Conservation (phyloP, 2,113 vertebrate species). For the Raja brachyura region DNA sequence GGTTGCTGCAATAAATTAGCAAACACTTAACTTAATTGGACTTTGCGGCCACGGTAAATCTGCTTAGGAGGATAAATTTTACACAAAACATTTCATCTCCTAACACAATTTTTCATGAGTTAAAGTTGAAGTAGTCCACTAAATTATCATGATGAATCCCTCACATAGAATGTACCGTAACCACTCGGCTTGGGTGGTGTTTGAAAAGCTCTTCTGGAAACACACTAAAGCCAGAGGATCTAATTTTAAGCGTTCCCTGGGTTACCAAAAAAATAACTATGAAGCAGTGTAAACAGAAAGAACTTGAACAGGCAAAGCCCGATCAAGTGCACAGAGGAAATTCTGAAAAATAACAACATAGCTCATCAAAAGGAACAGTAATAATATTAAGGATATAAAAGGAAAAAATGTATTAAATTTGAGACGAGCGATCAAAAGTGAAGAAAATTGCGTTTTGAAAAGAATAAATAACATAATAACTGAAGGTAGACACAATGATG, state of each 20-base stretch:
- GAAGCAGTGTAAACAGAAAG: neutral
- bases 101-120: neutral
- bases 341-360: neutral
- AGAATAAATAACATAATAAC: neutral
- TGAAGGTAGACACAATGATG: too few relatives aligned
- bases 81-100: neutral
- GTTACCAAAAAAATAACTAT: neutral
- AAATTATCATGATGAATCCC: neutral
- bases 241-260: neutral
- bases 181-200: neutral
- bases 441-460: neutral
- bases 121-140: neutral
- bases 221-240: neutral
- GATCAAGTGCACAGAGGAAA: neutral
- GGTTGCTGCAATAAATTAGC: constrained; percentile 1
- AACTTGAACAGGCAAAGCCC: neutral
- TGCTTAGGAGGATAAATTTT: neutral
- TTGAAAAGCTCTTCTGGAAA: neutral
- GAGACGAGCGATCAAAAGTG: neutral
- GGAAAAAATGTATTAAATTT: neutral
- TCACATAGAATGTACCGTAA: neutral
- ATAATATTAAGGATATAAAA: neutral
- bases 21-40: neutral
- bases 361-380: neutral
- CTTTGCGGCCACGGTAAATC: neutral